These are phyloP conservation scores for Cyclina sinensis DNA, from an alignment of 1,140 invertebrate genomes.

Conservation along the genomic window DNA sequence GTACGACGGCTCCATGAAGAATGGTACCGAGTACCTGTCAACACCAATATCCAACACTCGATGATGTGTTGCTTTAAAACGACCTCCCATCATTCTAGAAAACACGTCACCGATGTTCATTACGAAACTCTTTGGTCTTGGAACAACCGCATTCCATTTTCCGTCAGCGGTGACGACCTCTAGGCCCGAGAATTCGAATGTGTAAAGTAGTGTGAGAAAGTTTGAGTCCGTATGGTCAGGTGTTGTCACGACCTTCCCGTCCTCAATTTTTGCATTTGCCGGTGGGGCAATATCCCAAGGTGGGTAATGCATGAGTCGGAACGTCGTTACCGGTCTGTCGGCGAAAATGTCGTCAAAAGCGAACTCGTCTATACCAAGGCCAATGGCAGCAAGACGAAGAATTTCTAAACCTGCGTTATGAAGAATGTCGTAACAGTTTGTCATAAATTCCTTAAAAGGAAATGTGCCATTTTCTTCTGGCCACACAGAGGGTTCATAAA, in stretches of 20 bases:
- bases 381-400: conserved; percentile 63
- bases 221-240: conserved; percentile 70
- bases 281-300: conserved; percentile 37
- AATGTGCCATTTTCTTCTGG: conserved; percentile 58
- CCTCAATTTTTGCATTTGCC: conserved; percentile 43
- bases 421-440: conserved; percentile 39
- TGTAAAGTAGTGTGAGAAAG: conserved; percentile 69
- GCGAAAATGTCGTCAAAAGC: conserved; percentile 69
- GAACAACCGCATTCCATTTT: conserved; percentile 67
- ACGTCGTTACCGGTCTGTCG: conserved; percentile 68
- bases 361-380: conserved; percentile 65
- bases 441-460: conserved; percentile 65
- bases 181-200: conserved; percentile 69
- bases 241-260: conserved; percentile 48
- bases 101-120: conserved; percentile 76
- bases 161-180: conserved; percentile 46
- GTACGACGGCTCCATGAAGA: conserved; percentile 71
- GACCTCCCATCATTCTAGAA: conserved; percentile 65
- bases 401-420: conserved; percentile 64
- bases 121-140: conserved; percentile 66
- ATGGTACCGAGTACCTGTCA: conserved; percentile 70
- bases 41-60: conserved; percentile 64
- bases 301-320: conserved; percentile 74
- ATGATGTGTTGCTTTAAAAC: conserved; percentile 71
- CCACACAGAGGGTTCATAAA: conserved; percentile 69